Base-by-base conservation (phyloP, 2,113 vertebrate species). In the Trinectes maculatus region DNA sequence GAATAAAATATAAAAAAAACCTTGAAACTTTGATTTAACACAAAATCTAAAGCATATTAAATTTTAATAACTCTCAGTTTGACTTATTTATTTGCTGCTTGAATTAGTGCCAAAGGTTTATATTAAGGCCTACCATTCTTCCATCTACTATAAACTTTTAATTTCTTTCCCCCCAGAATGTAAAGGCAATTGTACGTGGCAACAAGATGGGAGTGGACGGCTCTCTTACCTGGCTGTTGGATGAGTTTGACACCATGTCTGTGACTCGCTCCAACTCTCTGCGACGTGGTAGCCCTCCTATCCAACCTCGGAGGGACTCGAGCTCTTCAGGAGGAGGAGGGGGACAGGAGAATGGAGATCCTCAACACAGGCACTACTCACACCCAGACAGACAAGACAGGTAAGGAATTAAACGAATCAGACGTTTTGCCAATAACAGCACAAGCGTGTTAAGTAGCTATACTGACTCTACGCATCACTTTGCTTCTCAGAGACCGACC, bases 261-360 rank as follows among this genome's bases (percentile, higher is more conserved):
- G 96, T 98, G 71, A 96, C 93, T 0, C 95, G 95, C 68, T 97
- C 97, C 75, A 98, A 98, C 85, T 98, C 97, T 10, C 90, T 98
- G 77, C 91, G 95, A 18, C 89, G 93, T 76, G 95, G 93, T 75
- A 97, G 96, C 79, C 96, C 96, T 0, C 96, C 96, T 0, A 87
- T 84, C 0, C 93, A 92, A 0, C 87, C 91, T 3, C 92, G 89
- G 42, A 84, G 88, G 3, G 68, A 93, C 69, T 91, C 91, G 0
- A 2, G 71, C 68, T 81, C 92, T 29, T 85, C 92, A 75, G 84
- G 86, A 83, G 82, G 92, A 18, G 69, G 64, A 64, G 77, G 74
- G 10, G 77, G 92, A 11, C 85, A 93, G 34, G 91, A 92, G 26
- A 91, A 93, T 1, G 89, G 90, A 19, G 70, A 92, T 3, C 66